These are phyloP conservation scores for Oriolus oriolus DNA, from an alignment of 2,113 vertebrate species.

Conservation along the genomic window DNA sequence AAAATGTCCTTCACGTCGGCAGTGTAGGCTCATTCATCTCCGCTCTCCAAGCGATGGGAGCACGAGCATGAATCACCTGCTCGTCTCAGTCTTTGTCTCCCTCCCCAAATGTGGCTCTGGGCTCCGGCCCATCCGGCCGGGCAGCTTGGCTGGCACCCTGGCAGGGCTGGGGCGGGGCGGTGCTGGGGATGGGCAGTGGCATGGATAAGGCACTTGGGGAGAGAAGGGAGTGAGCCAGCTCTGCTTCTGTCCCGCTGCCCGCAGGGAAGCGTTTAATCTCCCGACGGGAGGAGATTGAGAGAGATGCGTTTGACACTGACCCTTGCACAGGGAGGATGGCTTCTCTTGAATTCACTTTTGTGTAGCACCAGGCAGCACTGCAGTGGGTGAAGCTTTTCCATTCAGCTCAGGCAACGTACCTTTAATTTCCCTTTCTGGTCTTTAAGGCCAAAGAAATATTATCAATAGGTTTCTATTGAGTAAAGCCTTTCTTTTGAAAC, in stretches of 20 bases:
- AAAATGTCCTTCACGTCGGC: accelerated
- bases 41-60: neutral
- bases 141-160: neutral
- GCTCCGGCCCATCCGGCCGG: neutral
- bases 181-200: neutral
- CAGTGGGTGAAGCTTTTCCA: neutral
- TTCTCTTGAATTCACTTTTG: neutral
- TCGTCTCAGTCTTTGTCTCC: neutral
- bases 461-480: neutral
- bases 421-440: neutral
- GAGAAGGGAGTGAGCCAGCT: neutral
- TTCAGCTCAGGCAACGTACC: neutral
- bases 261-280: accelerated
- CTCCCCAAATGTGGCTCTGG: neutral
- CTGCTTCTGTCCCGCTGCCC: neutral
- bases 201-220: neutral
- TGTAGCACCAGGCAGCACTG: neutral
- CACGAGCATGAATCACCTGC: neutral
- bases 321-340: neutral
- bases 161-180: neutral
- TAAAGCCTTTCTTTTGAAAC: neutral
- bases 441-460: neutral
- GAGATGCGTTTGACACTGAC: neutral
- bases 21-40: neutral
- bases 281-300: neutral